A percentile compares a stretch with the other conserved stretches of the same genome.
Conservation (phyloP, 2,113 vertebrate species). For the Choloepus hoffmanni region DNA sequence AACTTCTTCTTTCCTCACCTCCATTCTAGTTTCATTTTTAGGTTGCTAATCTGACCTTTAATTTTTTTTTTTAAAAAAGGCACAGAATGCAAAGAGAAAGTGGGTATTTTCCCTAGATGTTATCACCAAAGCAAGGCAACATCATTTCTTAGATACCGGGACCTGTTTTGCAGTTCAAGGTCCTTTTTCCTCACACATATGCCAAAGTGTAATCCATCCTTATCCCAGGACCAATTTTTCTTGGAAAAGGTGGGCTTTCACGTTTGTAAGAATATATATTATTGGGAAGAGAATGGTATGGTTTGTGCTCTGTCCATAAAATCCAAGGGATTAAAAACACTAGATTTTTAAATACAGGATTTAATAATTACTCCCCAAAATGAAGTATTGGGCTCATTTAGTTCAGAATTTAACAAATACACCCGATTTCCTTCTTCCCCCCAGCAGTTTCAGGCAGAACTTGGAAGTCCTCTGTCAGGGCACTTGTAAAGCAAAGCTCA, state of each 20-base stretch:
- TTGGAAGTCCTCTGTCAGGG: neutral
- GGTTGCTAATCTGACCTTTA: constrained; percentile 80
- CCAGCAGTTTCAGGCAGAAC: neutral
- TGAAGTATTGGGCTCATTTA: constrained; percentile 11
- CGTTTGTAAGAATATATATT: constrained; percentile 1
- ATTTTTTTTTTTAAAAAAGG: constrained; percentile 33
- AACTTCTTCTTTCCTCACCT: constrained; percentile 47
- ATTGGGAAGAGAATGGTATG: neutral
- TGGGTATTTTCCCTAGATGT: constrained; percentile 73
- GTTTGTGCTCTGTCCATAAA: neutral
- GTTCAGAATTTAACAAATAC: constrained; percentile 27
- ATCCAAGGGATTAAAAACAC: constrained; percentile 16
- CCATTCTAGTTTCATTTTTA: constrained; percentile 80
- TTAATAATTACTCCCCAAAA: constrained; percentile 4
- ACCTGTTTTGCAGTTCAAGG: neutral
- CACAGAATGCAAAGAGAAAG: constrained; percentile 71
- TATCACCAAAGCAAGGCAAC: constrained; percentile 56
- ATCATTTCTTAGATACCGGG: constrained; percentile 59
- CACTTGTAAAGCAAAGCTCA: neutral
- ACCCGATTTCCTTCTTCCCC: neutral
- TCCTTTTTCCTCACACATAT: neutral
- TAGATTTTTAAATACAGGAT: constrained; percentile 29
- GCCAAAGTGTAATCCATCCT: neutral
- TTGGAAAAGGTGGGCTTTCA: neutral
- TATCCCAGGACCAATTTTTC: neutral